Percentiles rank a stretch among this genome's conserved stretches.
phyloP scores from a whole-genome alignment of 2,113 vertebrate genomes.

The Epinephelus lanceolatus region DNA sequence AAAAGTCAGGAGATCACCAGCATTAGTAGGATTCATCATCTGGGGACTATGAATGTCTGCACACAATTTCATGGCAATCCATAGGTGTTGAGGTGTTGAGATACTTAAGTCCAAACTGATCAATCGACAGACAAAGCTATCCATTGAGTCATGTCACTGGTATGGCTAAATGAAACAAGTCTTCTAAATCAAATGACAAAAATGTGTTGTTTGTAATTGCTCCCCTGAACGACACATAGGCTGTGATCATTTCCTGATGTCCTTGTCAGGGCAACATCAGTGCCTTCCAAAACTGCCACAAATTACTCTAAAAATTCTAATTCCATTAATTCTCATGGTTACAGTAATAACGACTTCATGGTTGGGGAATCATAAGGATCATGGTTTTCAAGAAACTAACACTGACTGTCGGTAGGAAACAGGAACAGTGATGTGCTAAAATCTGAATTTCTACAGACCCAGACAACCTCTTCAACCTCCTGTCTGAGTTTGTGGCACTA shows the following conservation, averaged over 20 bases:
- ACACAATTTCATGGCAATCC: neutral
- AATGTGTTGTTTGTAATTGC: neutral
- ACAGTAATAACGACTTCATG: neutral
- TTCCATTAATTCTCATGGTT: neutral
- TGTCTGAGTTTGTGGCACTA: neutral
- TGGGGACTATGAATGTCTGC: neutral
- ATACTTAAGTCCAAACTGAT: neutral
- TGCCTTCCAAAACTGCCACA: neutral
- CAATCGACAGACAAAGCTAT: neutral
- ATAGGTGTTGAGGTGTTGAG: too few species aligned
- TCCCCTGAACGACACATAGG: neutral
- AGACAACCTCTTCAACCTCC: neutral
- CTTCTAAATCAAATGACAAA: neutral
- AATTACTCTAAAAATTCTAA: neutral
- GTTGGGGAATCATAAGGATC: neutral
- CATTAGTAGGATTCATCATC: neutral
- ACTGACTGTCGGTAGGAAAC: neutral
- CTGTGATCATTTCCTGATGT: too few species aligned
- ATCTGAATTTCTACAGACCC: neutral
- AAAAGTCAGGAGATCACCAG: neutral
- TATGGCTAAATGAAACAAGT: neutral
- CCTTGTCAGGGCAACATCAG: neutral
- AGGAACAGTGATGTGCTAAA: neutral
- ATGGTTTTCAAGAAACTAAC: neutral
- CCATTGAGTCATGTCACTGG: neutral